These are phyloP conservation scores for Malurus alboscapulatus DNA, from an alignment of 2,113 vertebrate genomes.

Conservation along the genomic window DNA sequence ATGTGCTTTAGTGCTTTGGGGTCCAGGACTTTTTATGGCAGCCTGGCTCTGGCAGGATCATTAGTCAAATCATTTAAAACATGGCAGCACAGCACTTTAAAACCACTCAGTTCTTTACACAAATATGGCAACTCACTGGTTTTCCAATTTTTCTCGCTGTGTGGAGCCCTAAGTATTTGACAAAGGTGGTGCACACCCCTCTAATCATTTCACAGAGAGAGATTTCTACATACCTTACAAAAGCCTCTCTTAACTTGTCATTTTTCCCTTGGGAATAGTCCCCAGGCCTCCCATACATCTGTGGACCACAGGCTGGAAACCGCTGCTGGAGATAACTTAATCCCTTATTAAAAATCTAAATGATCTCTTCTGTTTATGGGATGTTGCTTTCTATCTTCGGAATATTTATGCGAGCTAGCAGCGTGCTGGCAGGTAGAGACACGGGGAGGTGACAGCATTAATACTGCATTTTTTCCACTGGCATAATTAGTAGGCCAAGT, in stretches of 20 bases:
- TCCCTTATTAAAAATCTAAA: conserved; percentile 57
- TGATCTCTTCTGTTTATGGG: conserved; percentile 37
- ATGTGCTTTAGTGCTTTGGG: neutral
- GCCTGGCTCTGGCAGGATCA: neutral
- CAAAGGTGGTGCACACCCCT: neutral
- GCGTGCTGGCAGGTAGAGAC: conserved; percentile 38
- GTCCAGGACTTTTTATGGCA: neutral
- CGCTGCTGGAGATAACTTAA: conserved; percentile 8
- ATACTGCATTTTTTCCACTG: conserved; percentile 30
- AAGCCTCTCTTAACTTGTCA: neutral
- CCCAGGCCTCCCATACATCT: neutral
- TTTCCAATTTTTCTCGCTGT: neutral
- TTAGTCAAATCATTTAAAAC: neutral
- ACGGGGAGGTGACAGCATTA: neutral
- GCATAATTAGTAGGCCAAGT: conserved; percentile 66
- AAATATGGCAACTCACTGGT: neutral
- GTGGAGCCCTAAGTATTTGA: neutral
- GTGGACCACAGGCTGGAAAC: neutral
- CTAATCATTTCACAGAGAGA: neutral
- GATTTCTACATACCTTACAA: neutral
- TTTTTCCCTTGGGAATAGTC: conserved; percentile 4
- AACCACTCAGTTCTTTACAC: neutral
- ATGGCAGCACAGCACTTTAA: neutral
- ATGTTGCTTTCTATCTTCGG: conserved; percentile 36
- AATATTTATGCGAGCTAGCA: conserved; percentile 49